A percentile compares a stretch with the other conserved stretches of the same genome.
These are phyloP conservation scores for Chrysomallon squamiferum DNA, from an alignment of 1,140 invertebrate species.

Conservation along the genomic window DNA sequence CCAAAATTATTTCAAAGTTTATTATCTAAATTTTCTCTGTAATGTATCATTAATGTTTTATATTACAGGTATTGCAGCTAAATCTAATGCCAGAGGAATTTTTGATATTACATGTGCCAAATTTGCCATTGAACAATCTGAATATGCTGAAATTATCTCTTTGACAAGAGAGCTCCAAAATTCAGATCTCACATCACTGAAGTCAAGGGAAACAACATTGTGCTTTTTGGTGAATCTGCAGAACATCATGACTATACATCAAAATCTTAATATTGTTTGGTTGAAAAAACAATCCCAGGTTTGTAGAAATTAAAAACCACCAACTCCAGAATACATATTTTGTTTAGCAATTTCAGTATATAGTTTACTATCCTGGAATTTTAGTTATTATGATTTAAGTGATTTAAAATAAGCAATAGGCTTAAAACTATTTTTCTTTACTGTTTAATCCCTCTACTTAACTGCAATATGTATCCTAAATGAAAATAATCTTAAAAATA, in stretches of 20 bases:
- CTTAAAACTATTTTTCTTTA: no score
- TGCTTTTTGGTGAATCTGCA: conserved; percentile 59
- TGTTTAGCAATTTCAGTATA: no score
- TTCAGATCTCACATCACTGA: conserved; percentile 41
- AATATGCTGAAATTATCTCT: conserved; percentile 39
- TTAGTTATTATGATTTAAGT: no score
- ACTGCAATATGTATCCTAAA: no score
- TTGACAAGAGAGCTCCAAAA: conserved; percentile 32
- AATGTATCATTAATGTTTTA: no score
- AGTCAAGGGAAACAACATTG: conserved; percentile 35
- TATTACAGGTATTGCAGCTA: conserved; percentile 36
- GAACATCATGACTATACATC: conserved; percentile 57
- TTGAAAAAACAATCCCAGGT: conserved; percentile 15
- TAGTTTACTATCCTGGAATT: no score
- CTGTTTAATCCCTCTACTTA: no score
- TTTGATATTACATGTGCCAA: conserved; percentile 46
- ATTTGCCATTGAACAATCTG: conserved; percentile 29
- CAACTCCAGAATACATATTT: conserved; percentile 1
- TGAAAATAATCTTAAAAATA: no score
- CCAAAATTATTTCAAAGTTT: no score
- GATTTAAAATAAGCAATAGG: no score
- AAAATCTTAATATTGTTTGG: conserved; percentile 32
- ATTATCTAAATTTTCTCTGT: no score
- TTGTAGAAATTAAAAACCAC: neutral
- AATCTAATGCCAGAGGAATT: conserved; percentile 37